phyloP scores from a whole-genome alignment of 2,113 vertebrate genomes.

The Jacana jacana region DNA sequence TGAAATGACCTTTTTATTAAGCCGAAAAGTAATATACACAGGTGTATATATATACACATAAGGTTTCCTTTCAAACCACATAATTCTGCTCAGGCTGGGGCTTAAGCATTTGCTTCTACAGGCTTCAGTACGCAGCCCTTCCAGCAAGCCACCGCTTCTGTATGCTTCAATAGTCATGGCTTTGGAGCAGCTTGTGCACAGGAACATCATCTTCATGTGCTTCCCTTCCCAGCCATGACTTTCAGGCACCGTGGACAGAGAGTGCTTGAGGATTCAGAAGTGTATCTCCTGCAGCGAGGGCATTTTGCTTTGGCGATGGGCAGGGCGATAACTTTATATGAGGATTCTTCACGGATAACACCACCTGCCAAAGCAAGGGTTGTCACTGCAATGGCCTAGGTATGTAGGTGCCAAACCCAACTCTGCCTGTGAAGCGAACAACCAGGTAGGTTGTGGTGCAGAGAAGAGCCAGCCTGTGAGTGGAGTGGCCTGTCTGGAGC shows the following conservation, averaged over 20 bases:
- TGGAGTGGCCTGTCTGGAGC: not conserved
- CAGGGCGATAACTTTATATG: slow-evolving; percentile 82
- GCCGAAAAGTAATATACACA: too few species aligned
- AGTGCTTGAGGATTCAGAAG: slow-evolving; percentile 61
- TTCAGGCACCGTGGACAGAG: slow-evolving; percentile 86
- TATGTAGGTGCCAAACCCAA: too few species aligned
- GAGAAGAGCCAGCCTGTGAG: not conserved
- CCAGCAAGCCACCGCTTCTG: too few species aligned
- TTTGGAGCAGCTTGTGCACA: too few species aligned
- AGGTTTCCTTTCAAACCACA: not conserved
- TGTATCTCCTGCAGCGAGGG: too few species aligned
- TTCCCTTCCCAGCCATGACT: too few species aligned
- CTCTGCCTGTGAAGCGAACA: accelerated
- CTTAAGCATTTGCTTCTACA: not conserved
- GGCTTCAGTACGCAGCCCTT: not conserved
- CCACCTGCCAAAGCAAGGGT: slow-evolving; percentile 76
- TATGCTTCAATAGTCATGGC: too few species aligned
- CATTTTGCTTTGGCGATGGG: slow-evolving; percentile 71
- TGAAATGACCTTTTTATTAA: too few species aligned
- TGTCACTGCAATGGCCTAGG: not conserved
- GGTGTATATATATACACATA: too few species aligned
- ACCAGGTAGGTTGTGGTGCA: accelerated
- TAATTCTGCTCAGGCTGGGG: not conserved
- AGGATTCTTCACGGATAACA: slow-evolving; percentile 85
- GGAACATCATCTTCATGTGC: too few species aligned